Conservation (phyloP, 2,113 vertebrate genomes). For the Catagonus wagneri region DNA sequence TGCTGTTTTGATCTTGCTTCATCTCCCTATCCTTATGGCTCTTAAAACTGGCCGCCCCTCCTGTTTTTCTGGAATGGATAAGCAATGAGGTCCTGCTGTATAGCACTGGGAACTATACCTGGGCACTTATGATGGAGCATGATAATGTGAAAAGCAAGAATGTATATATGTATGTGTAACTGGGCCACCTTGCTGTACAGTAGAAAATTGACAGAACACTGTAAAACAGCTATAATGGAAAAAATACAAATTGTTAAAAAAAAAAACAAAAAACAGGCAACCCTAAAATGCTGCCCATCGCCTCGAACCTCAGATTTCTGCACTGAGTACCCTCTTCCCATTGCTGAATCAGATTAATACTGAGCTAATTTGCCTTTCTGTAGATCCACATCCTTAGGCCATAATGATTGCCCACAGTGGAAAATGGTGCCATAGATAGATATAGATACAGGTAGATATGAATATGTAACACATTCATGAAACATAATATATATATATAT, state of each 20-base stretch:
- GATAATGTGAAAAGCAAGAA: too few species aligned
- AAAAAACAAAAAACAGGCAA: neutral
- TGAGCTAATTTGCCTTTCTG: neutral
- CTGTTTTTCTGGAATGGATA: too few species aligned
- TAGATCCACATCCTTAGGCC: neutral
- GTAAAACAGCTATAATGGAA: too few species aligned
- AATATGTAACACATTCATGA: neutral
- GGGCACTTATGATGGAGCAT: too few species aligned
- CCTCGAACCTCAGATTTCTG: neutral
- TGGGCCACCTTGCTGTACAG: too few species aligned
- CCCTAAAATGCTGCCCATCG: neutral
- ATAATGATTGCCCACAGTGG: neutral
- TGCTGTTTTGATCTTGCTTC: neutral
- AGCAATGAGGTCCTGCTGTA: too few species aligned
- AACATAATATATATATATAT: neutral
- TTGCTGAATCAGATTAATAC: neutral
- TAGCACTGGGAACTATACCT: too few species aligned
- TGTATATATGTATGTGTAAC: too few species aligned
- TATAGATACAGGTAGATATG: neutral
- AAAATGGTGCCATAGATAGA: neutral
- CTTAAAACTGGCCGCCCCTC: neutral
- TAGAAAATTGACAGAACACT: too few species aligned
- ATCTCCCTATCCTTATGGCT: neutral
- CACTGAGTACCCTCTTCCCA: neutral
- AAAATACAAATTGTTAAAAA: too few species aligned